These are phyloP conservation scores for Polylopha cassiicola DNA, from an alignment of 2,888 invertebrate genomes.

Conservation along the genomic window DNA sequence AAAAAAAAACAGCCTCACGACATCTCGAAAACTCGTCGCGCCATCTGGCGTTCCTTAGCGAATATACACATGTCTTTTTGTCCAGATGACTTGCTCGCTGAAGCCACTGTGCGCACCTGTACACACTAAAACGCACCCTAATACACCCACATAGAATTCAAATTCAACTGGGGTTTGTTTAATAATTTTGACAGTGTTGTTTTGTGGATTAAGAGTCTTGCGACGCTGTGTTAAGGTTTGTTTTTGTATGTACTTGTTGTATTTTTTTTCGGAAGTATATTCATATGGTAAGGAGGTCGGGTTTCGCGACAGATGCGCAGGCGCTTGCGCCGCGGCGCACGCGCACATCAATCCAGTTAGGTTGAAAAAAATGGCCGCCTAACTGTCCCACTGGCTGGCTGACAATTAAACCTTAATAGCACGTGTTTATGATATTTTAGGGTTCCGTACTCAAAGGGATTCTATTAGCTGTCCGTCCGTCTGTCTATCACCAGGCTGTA, in stretches of 20 bases:
- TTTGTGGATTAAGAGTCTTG: conserved; percentile 20
- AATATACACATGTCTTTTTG: conserved; percentile 64
- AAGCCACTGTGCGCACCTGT: conserved; percentile 29
- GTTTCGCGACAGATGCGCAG: conserved; percentile 68
- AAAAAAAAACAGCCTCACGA: conserved; percentile 43
- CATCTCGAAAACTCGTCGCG: conserved; percentile 49
- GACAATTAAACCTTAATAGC: no score
- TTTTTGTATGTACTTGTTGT: conserved; percentile 27
- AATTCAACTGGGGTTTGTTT: conserved; percentile 10
- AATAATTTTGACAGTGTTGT: conserved; percentile 11
- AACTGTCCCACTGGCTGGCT: conserved; percentile 1
- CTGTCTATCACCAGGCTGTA: no score
- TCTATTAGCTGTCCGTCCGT: no score
- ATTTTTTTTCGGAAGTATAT: conserved; percentile 63
- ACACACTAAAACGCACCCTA: conserved; percentile 14
- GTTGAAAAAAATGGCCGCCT: conserved; percentile 10
- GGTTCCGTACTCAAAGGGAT: no score
- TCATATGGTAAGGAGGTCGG: conserved; percentile 69
- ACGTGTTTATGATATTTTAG: no score
- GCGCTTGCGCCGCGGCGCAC: conserved; percentile 51
- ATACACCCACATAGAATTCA: conserved; percentile 5
- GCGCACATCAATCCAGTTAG: conserved; percentile 44
- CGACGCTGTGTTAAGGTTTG: conserved; percentile 29
- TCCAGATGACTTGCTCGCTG: conserved; percentile 54
- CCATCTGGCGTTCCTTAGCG: conserved; percentile 58